Evolutionary conservation across 2,888 invertebrate genomes (phyloP), one percentile per base, ranked within the genome.

Genomic region (Eristalinus aeneus): DNA sequence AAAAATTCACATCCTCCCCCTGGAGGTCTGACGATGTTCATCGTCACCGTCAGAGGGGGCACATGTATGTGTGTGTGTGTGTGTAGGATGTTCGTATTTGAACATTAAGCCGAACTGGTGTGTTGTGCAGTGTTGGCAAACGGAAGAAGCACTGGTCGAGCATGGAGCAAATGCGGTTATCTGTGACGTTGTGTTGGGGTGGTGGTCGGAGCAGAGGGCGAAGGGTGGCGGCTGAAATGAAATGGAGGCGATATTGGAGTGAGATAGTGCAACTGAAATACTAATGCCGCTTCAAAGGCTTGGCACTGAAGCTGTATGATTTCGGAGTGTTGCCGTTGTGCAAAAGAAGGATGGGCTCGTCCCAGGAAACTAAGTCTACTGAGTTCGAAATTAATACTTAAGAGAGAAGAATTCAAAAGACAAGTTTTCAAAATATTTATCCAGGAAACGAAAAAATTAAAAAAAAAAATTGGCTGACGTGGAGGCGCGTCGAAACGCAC

Each of bases 1-100:
- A 86, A 86, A 86, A 86, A 81, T 81, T 76, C 85, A 67, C 81
- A 86, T 77, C 81, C 84, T 67, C 72, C 75, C 84, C 71, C 34
- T 20, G 39, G 61, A 39, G 54, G 31, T 27, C 36, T 39, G 36
- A 39, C 46, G 46, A 16, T 46, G 46, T 46, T 46, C 46, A 46
- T 46, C 46, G 46, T 16, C 46, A 16, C 39, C 39, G 36, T 69
- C 11, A 39, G 23, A 22, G 53, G 36, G 39, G 20, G 32, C 65
- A 36, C 56, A 58, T 1, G 16, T 54, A 69, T 64, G 39, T 4
- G 10, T n/a, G 36, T 16, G 23, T 39, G 72, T n/a, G n/a, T 39
- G 36, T 73, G 67, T 39, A 10, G 39, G 11, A 46, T 54, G 54
- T 11, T 32, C 56, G 31, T 69, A 56, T 61, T 76, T 20, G 8